Percentiles rank a stretch among this genome's conserved stretches.
phyloP scores from a whole-genome alignment of 2,797 vertebrate genomes.

The Morelia viridis region DNA sequence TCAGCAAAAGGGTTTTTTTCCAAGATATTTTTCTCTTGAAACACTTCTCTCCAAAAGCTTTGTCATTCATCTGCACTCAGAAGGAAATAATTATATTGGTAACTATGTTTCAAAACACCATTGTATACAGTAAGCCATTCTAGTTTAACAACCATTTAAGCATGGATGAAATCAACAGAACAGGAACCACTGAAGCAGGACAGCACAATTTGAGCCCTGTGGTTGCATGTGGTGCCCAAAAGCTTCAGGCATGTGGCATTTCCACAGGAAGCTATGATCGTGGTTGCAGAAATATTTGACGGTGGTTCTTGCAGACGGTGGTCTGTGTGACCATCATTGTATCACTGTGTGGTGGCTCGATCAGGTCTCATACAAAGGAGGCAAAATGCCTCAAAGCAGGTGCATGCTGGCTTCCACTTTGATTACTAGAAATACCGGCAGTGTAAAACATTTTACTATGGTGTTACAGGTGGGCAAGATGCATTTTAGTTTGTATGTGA shows the following conservation, averaged over 20 bases:
- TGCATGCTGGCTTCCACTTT: neutral
- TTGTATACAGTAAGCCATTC: neutral
- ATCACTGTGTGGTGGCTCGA: neutral
- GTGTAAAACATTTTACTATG: neutral
- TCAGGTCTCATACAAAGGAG: neutral
- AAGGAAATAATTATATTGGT: neutral
- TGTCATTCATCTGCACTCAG: neutral
- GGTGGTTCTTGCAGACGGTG: neutral
- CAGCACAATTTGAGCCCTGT: neutral
- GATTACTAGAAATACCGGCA: neutral
- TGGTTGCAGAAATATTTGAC: neutral
- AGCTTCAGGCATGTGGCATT: neutral
- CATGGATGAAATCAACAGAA: neutral
- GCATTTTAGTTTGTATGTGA: neutral
- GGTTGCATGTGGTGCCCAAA: neutral
- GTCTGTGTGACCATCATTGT: neutral
- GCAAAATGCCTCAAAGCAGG: neutral
- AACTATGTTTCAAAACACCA: neutral
- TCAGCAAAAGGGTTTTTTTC: neutral
- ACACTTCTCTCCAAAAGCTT: neutral
- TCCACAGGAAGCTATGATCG: neutral
- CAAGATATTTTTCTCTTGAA: neutral
- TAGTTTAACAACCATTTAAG: conserved; percentile 6
- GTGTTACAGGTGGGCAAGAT: neutral
- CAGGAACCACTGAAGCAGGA: neutral